These are phyloP conservation scores for Phoeniculus purpureus DNA, from an alignment of 2,797 vertebrate genomes.

Conservation along the genomic window DNA sequence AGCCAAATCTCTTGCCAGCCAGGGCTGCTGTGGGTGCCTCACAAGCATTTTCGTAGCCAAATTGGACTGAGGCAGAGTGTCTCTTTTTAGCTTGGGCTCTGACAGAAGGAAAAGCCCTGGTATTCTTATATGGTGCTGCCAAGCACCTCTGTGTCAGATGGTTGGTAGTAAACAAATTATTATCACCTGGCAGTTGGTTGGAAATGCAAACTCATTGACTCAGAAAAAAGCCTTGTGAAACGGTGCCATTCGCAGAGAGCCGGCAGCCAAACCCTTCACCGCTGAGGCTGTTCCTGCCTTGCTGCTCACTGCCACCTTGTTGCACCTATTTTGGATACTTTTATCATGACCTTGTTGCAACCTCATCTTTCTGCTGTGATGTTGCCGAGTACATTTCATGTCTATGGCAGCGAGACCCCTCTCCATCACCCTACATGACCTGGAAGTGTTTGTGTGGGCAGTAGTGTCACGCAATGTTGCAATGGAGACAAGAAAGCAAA, in stretches of 20 bases:
- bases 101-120: slow-evolving; percentile 28
- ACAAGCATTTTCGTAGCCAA: background rate
- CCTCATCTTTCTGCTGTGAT: background rate
- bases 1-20: background rate
- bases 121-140: accelerated
- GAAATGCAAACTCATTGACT: background rate
- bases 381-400: background rate
- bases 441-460: background rate
- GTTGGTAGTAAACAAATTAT: slow-evolving; percentile 21
- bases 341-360: background rate
- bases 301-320: background rate
- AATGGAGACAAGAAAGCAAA: accelerated
- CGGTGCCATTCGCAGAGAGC: background rate
- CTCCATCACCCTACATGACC: accelerated
- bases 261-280: accelerated
- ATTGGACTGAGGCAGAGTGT: background rate
- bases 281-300: accelerated
- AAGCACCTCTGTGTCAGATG: background rate
- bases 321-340: background rate
- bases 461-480: accelerated
- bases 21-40: background rate
- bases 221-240: background rate
- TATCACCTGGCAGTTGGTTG: slow-evolving; percentile 7
- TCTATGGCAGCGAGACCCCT: background rate
- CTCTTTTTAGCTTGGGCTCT: background rate